Percentiles rank a stretch among this genome's conserved stretches.
phyloP scores from a whole-genome alignment of 1,140 invertebrate species.

The Ooceraea biroi region DNA sequence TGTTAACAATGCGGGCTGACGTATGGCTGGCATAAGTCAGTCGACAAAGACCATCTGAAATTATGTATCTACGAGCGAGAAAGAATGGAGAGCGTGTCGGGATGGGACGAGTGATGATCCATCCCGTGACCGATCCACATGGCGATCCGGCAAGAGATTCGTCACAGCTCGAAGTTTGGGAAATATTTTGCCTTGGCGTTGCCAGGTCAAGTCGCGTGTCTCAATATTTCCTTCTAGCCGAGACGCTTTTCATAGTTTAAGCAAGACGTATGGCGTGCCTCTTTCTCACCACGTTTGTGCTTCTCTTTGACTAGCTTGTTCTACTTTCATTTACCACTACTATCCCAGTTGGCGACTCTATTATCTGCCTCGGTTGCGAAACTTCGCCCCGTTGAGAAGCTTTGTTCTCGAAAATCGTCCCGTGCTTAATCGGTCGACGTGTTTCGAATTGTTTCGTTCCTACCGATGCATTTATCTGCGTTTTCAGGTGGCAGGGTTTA shows the following conservation, averaged over 20 bases:
- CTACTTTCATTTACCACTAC: conserved; percentile 35
- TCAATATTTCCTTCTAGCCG: conserved; percentile 76
- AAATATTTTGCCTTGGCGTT: conserved; percentile 79
- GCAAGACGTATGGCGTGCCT: conserved; percentile 66
- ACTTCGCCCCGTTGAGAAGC: not conserved
- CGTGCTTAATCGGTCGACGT: conserved; percentile 37
- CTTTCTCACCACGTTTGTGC: conserved; percentile 20
- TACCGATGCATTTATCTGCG: not conserved
- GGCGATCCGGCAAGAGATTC: conserved; percentile 69
- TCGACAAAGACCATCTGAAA: conserved; percentile 73
- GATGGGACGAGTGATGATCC: not conserved
- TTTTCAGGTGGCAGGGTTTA: not conserved
- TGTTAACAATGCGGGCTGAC: conserved; percentile 69
- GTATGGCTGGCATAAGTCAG: conserved; percentile 79
- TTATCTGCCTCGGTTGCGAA: conserved; percentile 45
- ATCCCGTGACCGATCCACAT: conserved; percentile 61
- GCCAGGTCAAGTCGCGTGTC: conserved; percentile 74
- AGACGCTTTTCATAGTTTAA: conserved; percentile 74
- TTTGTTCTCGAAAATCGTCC: not conserved
- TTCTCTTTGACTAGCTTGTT: not conserved
- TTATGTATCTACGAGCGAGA: conserved; percentile 73
- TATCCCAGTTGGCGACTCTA: conserved; percentile 55
- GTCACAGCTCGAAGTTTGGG: conserved; percentile 82
- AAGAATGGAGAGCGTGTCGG: conserved; percentile 45
- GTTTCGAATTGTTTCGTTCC: not conserved